Evolutionary conservation across 2,888 invertebrate species (phyloP), one percentile per base, ranked within the genome.

Genomic region (Tribolium freemani): DNA sequence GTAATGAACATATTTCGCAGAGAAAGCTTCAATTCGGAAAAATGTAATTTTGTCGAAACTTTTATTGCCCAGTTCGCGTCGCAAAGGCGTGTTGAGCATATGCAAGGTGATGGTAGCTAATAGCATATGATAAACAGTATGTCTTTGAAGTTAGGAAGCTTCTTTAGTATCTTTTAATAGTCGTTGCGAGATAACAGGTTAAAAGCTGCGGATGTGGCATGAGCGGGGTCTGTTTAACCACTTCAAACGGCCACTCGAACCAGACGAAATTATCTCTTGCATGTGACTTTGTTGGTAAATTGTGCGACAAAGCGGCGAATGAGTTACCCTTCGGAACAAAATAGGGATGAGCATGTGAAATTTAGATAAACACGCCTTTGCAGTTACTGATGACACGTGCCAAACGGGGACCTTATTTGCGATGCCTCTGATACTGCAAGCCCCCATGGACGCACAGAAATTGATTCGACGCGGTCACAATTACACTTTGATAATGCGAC

Each of bases 161-260:
- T 75, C 72, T 76, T 74, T 76, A 77, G 72, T 78, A 78, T 76
- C 78, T 76, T 78, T 79, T 79, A 77, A 79, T 76, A 76, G 76
- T 72, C 73, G 72, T 66, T 71, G 74, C 70, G 66, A 80, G 81
- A 81, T 81, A 81, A 76, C 79, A 75, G 77, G 77, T 80, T 76
- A 76, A 80, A 80, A 80, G 80, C 79, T 79, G 77, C 81, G 81
- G 81, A 81, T 81, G 81, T 81, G 81, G 81, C 77, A 74, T 74
- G 61, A 64, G 61, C 71, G 75, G 77, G 75, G 77, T 77, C 76
- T 76, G 78, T 58, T 75, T 69, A 66, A 75, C 79, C 79, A 77
- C 79, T 78, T 79, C 79, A 79, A 79, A 79, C 76, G 74, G 73
- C 70, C 77, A 71, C 75, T 72, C 72, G 68, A 73, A 72, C 77